phyloP scores from a whole-genome alignment of 2,888 invertebrate genomes.

The Tetragnatha montana region DNA sequence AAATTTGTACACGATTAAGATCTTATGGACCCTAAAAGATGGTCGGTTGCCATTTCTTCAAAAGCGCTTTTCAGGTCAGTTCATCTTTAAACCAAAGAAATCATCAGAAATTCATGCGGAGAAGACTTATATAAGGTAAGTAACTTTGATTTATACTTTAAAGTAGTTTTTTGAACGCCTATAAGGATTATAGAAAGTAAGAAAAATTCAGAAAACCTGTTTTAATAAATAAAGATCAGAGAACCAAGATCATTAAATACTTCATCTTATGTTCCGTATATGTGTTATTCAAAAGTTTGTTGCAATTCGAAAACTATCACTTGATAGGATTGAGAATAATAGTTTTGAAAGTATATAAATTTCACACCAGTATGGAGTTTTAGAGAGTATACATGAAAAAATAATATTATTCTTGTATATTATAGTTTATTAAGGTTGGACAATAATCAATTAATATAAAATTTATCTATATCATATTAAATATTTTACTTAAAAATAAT shows the following conservation, averaged over 20 bases:
- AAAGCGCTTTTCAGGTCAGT: slow-evolving; percentile 35
- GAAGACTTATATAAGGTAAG: slow-evolving; percentile 25
- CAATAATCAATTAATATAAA: too few relatives aligned
- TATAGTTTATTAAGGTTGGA: too few relatives aligned
- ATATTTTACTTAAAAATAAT: too few relatives aligned
- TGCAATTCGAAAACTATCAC: too few relatives aligned
- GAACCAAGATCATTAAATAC: not conserved
- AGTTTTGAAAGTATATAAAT: not conserved
- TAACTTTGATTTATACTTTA: not conserved
- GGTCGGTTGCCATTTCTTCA: too few relatives aligned
- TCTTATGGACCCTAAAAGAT: too few relatives aligned
- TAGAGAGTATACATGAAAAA: too few relatives aligned
- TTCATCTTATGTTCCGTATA: too few relatives aligned
- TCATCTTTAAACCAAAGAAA: slow-evolving; percentile 11
- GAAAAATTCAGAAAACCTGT: not conserved
- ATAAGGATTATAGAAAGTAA: slow-evolving; percentile 35
- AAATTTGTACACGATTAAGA: too few relatives aligned
- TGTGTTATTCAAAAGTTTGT: too few relatives aligned
- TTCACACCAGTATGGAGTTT: not conserved
- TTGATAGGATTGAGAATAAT: not conserved
- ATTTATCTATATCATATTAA: too few relatives aligned
- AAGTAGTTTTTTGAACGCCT: slow-evolving; percentile 10
- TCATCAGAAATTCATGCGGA: not conserved
- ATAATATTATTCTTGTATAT: too few relatives aligned
- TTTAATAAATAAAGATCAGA: not conserved